A percentile compares a stretch with the other conserved stretches of the same genome.
Evolutionary conservation across 2,797 vertebrate genomes (phyloP).

Genomic region (Nothura maculosa): DNA sequence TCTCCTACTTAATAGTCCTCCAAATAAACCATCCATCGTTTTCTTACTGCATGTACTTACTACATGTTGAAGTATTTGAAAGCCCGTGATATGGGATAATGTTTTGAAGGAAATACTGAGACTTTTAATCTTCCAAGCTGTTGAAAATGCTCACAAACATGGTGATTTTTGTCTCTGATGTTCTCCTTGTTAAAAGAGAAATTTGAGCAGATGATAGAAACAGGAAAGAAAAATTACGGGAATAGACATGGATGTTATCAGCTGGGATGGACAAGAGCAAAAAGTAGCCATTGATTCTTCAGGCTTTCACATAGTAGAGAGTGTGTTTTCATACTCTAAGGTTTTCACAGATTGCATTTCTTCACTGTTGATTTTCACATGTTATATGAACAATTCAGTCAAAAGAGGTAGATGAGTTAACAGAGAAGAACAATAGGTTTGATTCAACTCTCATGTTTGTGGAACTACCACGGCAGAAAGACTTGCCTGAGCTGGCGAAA

Average conservation of each 20-base stretch:
- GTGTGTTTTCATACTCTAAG: neutral
- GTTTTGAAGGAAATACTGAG: neutral
- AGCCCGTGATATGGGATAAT: neutral
- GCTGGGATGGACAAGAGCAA: neutral
- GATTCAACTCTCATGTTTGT: conserved; percentile 11
- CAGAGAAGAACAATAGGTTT: conserved; percentile 60
- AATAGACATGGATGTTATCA: neutral
- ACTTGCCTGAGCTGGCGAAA: neutral
- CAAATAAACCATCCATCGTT: neutral
- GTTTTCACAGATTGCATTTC: neutral
- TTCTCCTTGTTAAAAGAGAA: neutral
- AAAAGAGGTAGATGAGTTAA: conserved; percentile 62
- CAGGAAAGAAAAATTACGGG: neutral
- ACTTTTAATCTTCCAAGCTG: neutral
- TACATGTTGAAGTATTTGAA: neutral
- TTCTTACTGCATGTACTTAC: neutral
- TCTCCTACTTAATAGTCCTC: conserved; percentile 45
- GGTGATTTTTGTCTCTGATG: neutral
- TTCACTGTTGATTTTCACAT: conserved; percentile 9
- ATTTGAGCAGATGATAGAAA: conserved; percentile 40
- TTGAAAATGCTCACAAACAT: conserved; percentile 14
- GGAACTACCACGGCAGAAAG: neutral
- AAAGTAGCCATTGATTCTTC: neutral
- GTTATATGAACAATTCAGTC: neutral
- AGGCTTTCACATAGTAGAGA: neutral